Evolutionary conservation across 1,140 invertebrate genomes (phyloP), one percentile per base, ranked within the genome.

Genomic region (Macrocentrus cingulum): DNA sequence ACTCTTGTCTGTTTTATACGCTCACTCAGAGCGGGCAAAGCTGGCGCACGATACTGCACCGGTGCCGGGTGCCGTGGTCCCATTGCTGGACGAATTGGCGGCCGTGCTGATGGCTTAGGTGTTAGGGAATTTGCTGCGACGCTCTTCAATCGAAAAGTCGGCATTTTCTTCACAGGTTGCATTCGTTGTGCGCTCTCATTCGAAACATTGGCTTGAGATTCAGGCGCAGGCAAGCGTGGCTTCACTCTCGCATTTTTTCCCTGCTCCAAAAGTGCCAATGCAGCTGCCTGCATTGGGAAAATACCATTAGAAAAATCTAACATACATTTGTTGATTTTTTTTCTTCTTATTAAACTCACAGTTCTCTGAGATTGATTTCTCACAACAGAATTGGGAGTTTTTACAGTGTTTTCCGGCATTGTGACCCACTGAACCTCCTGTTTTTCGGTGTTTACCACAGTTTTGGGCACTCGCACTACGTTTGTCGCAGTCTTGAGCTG

Each of bases 351-450:
- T 3, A 51, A 36, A 51, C 49, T 6, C 37, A 51, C 49, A 36
- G 29, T 51, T 41, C 19, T 39, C 16, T 41, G 50, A 3, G 36
- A 18, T 20, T 36, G 50, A 42, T 52, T 52, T 13, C 37, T 52
- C 36, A 52, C 8, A 37, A 18, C 5, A 19, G 16, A 11, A 2
- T 34, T n/a, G n/a, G n/a, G 32, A 20, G 8, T 51, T 6, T 60
- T 67, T 54, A 61, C 50, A 60, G 56, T 68, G 61, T 71, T 65
- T 44, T 70, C 66, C 62, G 65, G 66, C 57, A 67, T 68, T 50
- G 60, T 70, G 55, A 69, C 63, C 70, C 70, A 69, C 64, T 74
- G 72, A 62, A 71, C 62, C 62, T 71, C 66, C 63, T 70, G 68
- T 37, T 56, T 66, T 61, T 69, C 69, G 60, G 13, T 4, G n/a